These are phyloP conservation scores for Myathropa florea DNA, from an alignment of 2,888 invertebrate species.

Conservation along the genomic window DNA sequence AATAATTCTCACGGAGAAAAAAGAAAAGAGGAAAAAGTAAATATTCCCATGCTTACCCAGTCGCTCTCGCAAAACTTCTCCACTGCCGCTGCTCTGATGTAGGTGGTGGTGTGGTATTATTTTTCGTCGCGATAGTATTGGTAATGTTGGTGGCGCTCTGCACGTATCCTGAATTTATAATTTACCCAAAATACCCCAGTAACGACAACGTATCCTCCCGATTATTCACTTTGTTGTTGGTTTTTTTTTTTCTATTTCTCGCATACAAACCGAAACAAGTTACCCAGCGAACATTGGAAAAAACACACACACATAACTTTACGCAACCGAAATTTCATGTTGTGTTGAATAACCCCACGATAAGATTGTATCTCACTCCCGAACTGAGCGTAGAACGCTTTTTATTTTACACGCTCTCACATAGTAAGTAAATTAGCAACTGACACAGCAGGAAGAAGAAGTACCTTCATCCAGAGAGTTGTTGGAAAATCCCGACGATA, in stretches of 20 bases:
- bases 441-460: slow-evolving; percentile 19
- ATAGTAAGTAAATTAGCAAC: slow-evolving; percentile 49
- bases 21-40: slow-evolving; percentile 11
- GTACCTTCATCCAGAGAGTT: slow-evolving; percentile 5
- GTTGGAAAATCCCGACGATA: slow-evolving; percentile 17
- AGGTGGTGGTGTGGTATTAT: slow-evolving; percentile 2
- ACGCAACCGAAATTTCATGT: slow-evolving; percentile 47
- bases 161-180: slow-evolving; percentile 51
- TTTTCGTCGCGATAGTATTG: background rate
- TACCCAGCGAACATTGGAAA: slow-evolving; percentile 11
- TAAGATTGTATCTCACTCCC: slow-evolving; percentile 59
- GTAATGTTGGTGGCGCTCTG: background rate
- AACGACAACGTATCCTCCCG: slow-evolving; percentile 33
- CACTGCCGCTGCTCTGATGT: slow-evolving; percentile 7
- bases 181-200: slow-evolving; percentile 25
- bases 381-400: slow-evolving; percentile 37
- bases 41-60: slow-evolving; percentile 49
- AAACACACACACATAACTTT: slow-evolving; percentile 34
- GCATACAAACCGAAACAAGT: slow-evolving; percentile 1
- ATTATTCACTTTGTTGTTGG: slow-evolving; percentile 27
- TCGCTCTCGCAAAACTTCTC: slow-evolving; percentile 42
- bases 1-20: slow-evolving; percentile 18
- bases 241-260: background rate
- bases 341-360: slow-evolving; percentile 45
- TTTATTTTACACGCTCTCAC: slow-evolving; percentile 20